Percentiles rank a stretch among this genome's conserved stretches.
These are phyloP conservation scores for Acrocyrtus sp. DNA, from an alignment of 2,888 invertebrate genomes.

Conservation along the genomic window DNA sequence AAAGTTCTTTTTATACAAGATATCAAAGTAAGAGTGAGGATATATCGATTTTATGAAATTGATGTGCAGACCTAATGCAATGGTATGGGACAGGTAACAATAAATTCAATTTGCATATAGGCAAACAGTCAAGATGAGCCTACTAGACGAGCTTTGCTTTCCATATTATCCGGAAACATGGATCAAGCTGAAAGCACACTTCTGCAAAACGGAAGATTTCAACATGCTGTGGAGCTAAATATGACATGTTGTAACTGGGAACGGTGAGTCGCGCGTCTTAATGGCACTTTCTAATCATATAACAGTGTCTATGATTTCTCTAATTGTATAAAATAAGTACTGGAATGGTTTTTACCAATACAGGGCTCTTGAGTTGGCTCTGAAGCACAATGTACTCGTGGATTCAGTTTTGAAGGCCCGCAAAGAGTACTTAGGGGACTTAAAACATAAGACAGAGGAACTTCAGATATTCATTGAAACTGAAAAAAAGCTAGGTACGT, in stretches of 20 bases:
- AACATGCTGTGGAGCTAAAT: constrained; percentile 78
- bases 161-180: constrained; percentile 75
- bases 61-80: not conserved
- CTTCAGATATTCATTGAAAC: constrained; percentile 44
- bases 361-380: constrained; percentile 79
- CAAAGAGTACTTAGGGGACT: constrained; percentile 65
- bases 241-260: constrained; percentile 79
- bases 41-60: not conserved
- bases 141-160: constrained; percentile 75
- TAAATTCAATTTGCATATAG: too few relatives aligned
- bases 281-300: not conserved
- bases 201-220: constrained; percentile 75
- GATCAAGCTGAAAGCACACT: constrained; percentile 79
- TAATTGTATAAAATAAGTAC: not conserved
- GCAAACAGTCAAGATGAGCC: constrained; percentile 66
- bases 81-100: not conserved
- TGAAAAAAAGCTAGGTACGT: constrained; percentile 34
- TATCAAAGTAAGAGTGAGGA: constrained; percentile 75
- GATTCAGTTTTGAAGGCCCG: constrained; percentile 79
- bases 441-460: constrained; percentile 35
- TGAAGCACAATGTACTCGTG: constrained; percentile 77
- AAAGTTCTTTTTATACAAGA: constrained; percentile 88
- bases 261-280: constrained; percentile 68
- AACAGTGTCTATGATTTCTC: too few relatives aligned
- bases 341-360: constrained; percentile 2